Conservation (phyloP, 2,797 vertebrate species). For the Liparis tanakae region DNA sequence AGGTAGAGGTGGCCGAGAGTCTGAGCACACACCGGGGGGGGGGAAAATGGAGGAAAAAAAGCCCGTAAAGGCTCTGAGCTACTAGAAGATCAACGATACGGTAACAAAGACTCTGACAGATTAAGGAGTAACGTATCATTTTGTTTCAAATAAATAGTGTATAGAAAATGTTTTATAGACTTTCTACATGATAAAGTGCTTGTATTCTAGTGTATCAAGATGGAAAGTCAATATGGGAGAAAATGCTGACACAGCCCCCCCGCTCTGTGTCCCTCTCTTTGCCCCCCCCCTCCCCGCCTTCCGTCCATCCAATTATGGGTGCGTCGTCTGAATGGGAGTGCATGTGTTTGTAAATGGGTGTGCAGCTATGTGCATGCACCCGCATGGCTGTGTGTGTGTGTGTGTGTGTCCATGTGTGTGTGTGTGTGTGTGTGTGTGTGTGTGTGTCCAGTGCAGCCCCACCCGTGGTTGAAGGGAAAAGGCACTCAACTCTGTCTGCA, state of each 20-base stretch:
- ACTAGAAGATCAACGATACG: slow-evolving; percentile 63
- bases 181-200: slow-evolving; percentile 87
- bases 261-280: slow-evolving; percentile 69
- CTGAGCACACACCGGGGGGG: slow-evolving; percentile 50
- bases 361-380: slow-evolving; percentile 46
- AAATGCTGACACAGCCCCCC: slow-evolving; percentile 79
- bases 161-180: slow-evolving; percentile 84
- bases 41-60: slow-evolving; percentile 18
- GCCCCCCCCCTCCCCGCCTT: slow-evolving; percentile 42
- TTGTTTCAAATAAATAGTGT: slow-evolving; percentile 81
- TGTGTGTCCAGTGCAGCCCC: slow-evolving; percentile 86
- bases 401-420: slow-evolving; percentile 34
- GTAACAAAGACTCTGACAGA: slow-evolving; percentile 74
- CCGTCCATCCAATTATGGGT: slow-evolving; percentile 78
- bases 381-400: slow-evolving; percentile 28
- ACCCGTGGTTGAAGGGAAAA: slow-evolving; percentile 98
- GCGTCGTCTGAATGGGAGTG: slow-evolving; percentile 63
- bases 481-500: slow-evolving; percentile 94
- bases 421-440: slow-evolving; percentile 46
- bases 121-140: slow-evolving; percentile 77
- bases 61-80: slow-evolving; percentile 58
- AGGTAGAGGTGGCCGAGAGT: slow-evolving; percentile 66
- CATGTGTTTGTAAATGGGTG: slow-evolving; percentile 47
- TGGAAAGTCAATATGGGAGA: slow-evolving; percentile 82
- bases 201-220: slow-evolving; percentile 85